Percentiles rank a stretch among this genome's conserved stretches.
Evolutionary conservation across 1,140 invertebrate genomes (phyloP).

Genomic region (Drosophila sp.): DNA sequence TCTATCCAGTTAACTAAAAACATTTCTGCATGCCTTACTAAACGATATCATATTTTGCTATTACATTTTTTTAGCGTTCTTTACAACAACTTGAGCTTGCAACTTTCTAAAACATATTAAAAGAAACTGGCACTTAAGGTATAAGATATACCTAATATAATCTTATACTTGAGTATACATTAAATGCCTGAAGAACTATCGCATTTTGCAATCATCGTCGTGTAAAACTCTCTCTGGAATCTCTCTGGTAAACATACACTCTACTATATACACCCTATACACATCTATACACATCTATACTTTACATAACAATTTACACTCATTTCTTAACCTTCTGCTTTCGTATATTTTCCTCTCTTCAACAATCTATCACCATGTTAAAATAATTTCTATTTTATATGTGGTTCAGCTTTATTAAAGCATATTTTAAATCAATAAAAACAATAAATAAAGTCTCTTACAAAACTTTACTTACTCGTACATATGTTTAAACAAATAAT

Average conservation of each 20-base stretch:
- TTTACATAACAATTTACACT: conserved; percentile 30
- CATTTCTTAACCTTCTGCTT: conserved; percentile 45
- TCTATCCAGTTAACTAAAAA: conserved; percentile 16
- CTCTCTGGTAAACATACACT: conserved; percentile 27
- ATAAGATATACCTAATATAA: conserved; percentile 27
- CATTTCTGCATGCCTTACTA: conserved; percentile 49
- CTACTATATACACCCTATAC: conserved; percentile 14
- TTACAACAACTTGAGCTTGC: conserved; percentile 46
- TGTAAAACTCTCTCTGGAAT: conserved; percentile 24
- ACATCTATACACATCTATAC: conserved; percentile 19
- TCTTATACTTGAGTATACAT: conserved; percentile 21
- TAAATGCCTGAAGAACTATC: conserved; percentile 43
- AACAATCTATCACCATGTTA: conserved; percentile 73
- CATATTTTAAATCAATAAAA: conserved; percentile 18
- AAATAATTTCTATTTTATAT: conserved; percentile 84
- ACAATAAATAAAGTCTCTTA: conserved; percentile 26
- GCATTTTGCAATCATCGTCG: conserved; percentile 45
- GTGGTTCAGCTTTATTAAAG: conserved; percentile 82
- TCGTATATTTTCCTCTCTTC: conserved; percentile 41
- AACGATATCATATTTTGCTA: conserved; percentile 50
- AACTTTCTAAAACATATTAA: conserved; percentile 37
- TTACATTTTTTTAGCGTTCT: conserved; percentile 42
- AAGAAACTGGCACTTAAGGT: conserved; percentile 17
- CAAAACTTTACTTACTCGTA: conserved; percentile 15
- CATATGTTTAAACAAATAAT: conserved; percentile 18